Base-by-base conservation (phyloP, 30 jellyfish, hydroid and myxozoan species). In the Hydractinia echinata region DNA sequence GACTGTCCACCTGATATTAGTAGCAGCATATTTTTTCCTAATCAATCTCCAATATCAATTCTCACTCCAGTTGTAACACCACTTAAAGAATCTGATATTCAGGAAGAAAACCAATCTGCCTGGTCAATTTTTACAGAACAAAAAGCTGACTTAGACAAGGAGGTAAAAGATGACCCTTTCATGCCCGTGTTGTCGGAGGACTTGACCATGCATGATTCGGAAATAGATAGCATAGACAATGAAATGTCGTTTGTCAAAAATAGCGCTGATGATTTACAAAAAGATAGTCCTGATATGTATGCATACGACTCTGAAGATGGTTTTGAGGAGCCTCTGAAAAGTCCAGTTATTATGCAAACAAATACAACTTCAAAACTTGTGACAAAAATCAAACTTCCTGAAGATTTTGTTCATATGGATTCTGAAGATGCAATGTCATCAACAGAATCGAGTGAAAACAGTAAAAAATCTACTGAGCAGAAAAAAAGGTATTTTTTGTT, bases 1-100 rank as follows among this genome's bases (percentile, higher is more conserved):
- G 74, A 64, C 9, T n/a, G 39, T 51, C 74, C 74, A 64, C 74
- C 74, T n/a, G 74, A 64, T 13, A n/a, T 64, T 7, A 64, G 18
- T 64, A 64, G 39, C 18, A 64, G 74, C 18, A n/a, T 64, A 13
- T 64, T 64, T 7, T 64, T 64, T 64, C 74, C 18, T n/a, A 51
- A 30, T 30, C 44, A 30, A 30, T 30, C 44, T 30, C 44, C 44
- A 30, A 30, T 30, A 30, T 1, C 44, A 30, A 30, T 0, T 30
- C 44, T 30, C 2, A 30, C 44, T 30, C 44, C 44, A 30, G 44
- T 30, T 30, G 44, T 30, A 30, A 30, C 44, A 30, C 44, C 44
- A 30, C 44, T 30, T 30, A 2, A 30, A 30, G 44, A 30, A 30
- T 30, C 44, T 30, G 44, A 30, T 30, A 30, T 30, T 30, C 44